Evolutionary conservation across 2,797 vertebrate genomes (phyloP), one percentile per base, ranked within the genome.

Genomic region (Picus viridis): DNA sequence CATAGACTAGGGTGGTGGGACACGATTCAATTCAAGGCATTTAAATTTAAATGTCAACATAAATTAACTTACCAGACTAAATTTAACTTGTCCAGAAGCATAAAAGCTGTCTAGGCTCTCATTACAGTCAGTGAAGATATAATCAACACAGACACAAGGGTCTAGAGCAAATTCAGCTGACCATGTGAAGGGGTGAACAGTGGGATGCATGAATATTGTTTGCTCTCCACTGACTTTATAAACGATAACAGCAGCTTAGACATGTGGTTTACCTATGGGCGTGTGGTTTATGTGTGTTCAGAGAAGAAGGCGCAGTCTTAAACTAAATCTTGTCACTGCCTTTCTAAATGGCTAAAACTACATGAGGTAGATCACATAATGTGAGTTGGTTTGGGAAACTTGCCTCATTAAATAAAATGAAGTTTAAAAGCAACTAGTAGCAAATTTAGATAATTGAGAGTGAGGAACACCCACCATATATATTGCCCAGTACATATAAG

Each of bases 1-100:
- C 29, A 62, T 29, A 89, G 17, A 36, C 8, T 73, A 54, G 26
- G 12, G 32, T 74, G 24, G 9, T 83, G n/a, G n/a, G 71, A 32
- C 6, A 83, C 29, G 39, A 64, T 64, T 73, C 43, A 10, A 49
- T 59, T 64, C n/a, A 68, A 80, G 54, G 61, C 12, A 83, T 83
- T 90, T 83, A 82, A 59, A 87, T 84, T 73, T 89, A 77, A 39
- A 39, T 70, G 53, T 53, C 64, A 93, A n/a, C 23, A 56, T 79
- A 90, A 89, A 82, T 79, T 89, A 89, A 71, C 16, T 32, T 53
- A 5, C n/a, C n/a, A 39, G 57, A 51, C 16, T 86, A 89, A 90
- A 82, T 63, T 82, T 85, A 82, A 54, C 5, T 76, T 89, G 43
- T 82, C 75, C 57, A 79, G 75, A 78, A 94, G 26, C 68, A 53